Conservation (phyloP, 1,140 invertebrate genomes). For the Leptonema lineaticorne region DNA sequence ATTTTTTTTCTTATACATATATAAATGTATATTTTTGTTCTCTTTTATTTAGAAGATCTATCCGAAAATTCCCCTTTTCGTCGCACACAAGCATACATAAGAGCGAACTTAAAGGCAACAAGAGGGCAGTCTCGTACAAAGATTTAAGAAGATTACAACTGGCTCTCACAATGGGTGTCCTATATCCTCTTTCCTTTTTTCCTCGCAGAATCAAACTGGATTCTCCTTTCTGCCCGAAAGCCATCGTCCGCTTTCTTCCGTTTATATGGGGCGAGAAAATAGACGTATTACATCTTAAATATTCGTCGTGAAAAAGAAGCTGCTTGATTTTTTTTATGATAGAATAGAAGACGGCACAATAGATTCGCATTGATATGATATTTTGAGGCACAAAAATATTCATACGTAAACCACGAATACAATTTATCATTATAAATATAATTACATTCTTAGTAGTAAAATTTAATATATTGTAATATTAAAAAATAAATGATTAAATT, state of each 20-base stretch:
- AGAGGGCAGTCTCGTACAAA: slow-evolving; percentile 34
- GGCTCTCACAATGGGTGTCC: slow-evolving; percentile 31
- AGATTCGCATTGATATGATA: no score
- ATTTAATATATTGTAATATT: no score
- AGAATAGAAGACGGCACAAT: no score
- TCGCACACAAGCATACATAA: slow-evolving; percentile 8
- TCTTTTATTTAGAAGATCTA: neutral
- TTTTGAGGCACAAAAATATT: no score
- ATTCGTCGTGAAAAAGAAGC: neutral
- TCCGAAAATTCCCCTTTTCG: slow-evolving; percentile 20
- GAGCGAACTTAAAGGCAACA: slow-evolving; percentile 26
- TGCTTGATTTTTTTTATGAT: no score
- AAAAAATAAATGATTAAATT: no score
- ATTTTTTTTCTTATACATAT: neutral
- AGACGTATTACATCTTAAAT: slow-evolving; percentile 11
- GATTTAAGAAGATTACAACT: slow-evolving; percentile 40
- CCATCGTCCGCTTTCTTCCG: slow-evolving; percentile 25
- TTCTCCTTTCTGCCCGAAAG: slow-evolving; percentile 18
- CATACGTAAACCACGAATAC: no score
- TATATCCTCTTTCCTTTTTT: slow-evolving; percentile 31
- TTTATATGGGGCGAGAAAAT: neutral
- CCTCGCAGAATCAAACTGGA: slow-evolving; percentile 27
- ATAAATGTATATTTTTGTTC: neutral
- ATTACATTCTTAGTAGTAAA: no score
- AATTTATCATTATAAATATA: no score